Conservation (phyloP, 2,113 vertebrate species). For the Tapirus terrestris region DNA sequence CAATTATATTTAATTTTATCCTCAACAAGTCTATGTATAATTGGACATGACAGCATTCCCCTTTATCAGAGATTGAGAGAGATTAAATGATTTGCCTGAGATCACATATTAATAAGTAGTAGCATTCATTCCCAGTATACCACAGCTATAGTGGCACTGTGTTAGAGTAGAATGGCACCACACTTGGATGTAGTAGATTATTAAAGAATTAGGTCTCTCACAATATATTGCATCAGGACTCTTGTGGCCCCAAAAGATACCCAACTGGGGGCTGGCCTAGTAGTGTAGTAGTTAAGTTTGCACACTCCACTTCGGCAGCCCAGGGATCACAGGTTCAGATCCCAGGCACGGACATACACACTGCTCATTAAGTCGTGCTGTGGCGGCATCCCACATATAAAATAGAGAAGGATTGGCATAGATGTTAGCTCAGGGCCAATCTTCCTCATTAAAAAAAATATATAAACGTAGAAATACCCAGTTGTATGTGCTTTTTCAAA, state of each 20-base stretch:
- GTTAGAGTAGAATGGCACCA: neutral
- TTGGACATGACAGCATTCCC: neutral
- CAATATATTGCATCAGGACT: neutral
- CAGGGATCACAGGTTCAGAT: no score
- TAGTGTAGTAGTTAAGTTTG: no score
- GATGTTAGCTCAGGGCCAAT: no score
- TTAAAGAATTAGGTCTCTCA: neutral
- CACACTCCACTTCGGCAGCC: no score
- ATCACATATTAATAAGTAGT: neutral
- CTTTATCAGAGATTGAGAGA: neutral
- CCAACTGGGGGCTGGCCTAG: neutral
- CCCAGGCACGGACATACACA: no score
- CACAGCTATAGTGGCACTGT: accelerated
- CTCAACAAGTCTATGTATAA: neutral
- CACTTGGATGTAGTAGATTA: neutral
- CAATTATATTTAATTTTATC: neutral
- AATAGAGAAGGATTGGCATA: no score
- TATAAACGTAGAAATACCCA: no score
- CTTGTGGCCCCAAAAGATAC: neutral
- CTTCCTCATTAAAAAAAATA: no score
- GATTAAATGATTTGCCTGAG: neutral
- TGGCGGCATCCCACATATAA: no score
- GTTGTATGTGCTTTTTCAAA: neutral
- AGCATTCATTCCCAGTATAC: neutral
- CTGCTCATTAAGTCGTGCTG: no score